phyloP scores from a whole-genome alignment of 2,888 invertebrate species.

The Branchipolynoe longqiensis region DNA sequence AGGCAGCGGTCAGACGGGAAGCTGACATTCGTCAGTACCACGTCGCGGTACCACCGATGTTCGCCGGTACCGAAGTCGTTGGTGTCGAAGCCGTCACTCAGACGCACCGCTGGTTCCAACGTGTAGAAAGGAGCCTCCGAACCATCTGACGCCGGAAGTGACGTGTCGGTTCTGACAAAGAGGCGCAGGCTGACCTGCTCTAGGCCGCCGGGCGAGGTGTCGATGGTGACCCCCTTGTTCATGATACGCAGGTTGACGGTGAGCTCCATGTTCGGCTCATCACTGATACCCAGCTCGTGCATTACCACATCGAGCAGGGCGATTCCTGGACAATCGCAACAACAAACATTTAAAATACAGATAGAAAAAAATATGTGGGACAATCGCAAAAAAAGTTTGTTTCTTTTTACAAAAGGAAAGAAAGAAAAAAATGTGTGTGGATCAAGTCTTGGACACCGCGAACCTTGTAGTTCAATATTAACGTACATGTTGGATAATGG shows the following conservation, averaged over 20 bases:
- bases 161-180: neutral
- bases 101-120: neutral
- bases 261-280: neutral
- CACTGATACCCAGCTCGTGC: neutral
- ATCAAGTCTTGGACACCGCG: too few relatives aligned
- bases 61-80: slow-evolving; percentile 22
- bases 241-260: slow-evolving; percentile 3
- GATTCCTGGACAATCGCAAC: neutral
- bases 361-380: too few relatives aligned
- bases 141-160: neutral
- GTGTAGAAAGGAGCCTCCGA: neutral
- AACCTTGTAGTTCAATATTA: too few relatives aligned
- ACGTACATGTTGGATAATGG: too few relatives aligned
- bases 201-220: neutral
- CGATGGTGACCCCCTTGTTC: slow-evolving; percentile 17
- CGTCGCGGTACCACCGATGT: slow-evolving; percentile 5
- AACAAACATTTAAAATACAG: too few relatives aligned
- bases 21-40: neutral
- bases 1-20: neutral
- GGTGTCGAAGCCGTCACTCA: neutral
- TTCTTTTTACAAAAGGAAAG: too few relatives aligned
- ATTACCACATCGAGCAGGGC: neutral
- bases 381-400: too few relatives aligned
- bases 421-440: too few relatives aligned
- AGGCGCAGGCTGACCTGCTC: neutral